Base-by-base conservation (phyloP, 2,888 invertebrate genomes). In the Pollenia angustigena region DNA sequence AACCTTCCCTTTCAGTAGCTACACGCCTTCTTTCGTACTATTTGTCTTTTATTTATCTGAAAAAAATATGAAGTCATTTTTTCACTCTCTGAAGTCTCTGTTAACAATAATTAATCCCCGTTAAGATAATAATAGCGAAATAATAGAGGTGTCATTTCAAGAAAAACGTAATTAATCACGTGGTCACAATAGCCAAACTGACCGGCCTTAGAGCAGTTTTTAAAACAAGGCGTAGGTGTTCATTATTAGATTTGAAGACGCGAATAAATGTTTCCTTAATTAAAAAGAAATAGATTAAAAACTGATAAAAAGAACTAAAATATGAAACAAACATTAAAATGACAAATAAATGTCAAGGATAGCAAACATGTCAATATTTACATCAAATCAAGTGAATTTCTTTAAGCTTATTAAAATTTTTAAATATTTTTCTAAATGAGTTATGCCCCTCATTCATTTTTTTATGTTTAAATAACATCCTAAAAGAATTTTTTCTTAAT, bases 51-150 rank as follows among this genome's bases (percentile, higher is more conserved):
- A 32, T 32, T 2, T 0, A 32, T 32, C 3, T 56, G 10, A 23
- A 10, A 56, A 54, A 14, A 1, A 1, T 3, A 46, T 23, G 32
- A 23, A 23, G 14, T 46, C 18, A 16, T 44, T 32, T 32, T 32
- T 32, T 32, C 32, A 6, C 16, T 32, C 12, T 16, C 42, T 54
- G 1, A 18, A 44, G 16, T 18, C 40, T 62, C 40, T 58, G 46
- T 74, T 60, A 62, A 69, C 68, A 54, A 40, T 60, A 75, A 46
- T 84, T 84, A 80, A 80, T 80, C 52, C 60, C 60, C 16, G 46
- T 62, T 74, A 74, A 79, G 79, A 48, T 74, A 54, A n/a, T 50
- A 12, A 32, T 50, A 60, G 12, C 46, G 46, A 56, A 54, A 62
- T 48, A 69, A 40, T 58, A 18, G 58, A 68, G 14, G 42, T 42